Evolutionary conservation across 2,113 vertebrate species (phyloP).

Genomic region (Fregetta grallaria): DNA sequence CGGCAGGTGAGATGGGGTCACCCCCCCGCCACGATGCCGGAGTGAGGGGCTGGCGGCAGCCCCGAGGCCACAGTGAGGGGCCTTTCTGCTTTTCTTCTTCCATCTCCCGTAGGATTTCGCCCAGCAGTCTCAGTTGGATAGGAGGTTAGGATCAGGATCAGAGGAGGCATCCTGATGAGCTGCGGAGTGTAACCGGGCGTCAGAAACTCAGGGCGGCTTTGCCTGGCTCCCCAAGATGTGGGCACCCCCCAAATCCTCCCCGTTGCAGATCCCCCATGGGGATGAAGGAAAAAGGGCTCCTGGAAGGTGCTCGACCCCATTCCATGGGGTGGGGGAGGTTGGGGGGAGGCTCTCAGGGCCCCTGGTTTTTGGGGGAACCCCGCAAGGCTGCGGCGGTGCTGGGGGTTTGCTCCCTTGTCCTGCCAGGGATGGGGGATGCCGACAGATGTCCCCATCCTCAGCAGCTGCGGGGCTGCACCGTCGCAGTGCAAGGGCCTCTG

Average conservation of each 20-base stretch:
- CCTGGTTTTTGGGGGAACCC: not conserved
- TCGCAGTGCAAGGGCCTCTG: not conserved
- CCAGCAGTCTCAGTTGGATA: rapidly evolving
- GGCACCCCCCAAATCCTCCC: not conserved
- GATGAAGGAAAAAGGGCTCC: not conserved
- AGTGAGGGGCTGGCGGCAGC: not conserved
- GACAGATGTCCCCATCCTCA: rapidly evolving
- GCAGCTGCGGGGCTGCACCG: not conserved
- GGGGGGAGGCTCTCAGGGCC: rapidly evolving
- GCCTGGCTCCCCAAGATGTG: rapidly evolving
- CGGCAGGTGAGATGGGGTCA: slow-evolving; percentile 71
- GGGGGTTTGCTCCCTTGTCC: not conserved
- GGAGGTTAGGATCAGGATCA: rapidly evolving
- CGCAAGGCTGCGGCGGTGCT: rapidly evolving
- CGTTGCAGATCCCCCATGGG: rapidly evolving
- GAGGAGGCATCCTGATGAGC: not conserved
- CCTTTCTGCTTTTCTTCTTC: not conserved
- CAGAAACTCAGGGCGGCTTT: not conserved
- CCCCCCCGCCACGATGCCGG: rapidly evolving
- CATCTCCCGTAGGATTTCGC: not conserved
- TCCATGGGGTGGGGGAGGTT: not conserved
- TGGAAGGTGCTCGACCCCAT: not conserved
- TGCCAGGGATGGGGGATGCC: rapidly evolving
- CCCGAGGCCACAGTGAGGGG: not conserved
- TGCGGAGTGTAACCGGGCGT: rapidly evolving